Conservation (phyloP, 1,140 invertebrate genomes). For the Aphelinus atriplicis region DNA sequence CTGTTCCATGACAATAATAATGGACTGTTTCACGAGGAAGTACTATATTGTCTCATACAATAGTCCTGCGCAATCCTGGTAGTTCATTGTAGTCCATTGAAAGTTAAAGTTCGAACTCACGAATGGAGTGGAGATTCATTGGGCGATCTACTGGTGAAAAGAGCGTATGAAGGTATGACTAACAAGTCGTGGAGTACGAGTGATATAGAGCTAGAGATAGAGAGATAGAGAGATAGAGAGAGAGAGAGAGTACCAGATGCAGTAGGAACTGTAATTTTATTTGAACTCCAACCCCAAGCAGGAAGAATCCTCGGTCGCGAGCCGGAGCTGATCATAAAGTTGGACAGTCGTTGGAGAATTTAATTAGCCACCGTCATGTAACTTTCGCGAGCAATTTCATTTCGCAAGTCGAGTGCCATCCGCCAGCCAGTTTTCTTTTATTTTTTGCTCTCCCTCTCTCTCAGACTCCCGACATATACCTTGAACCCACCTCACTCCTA, state of each 20-base stretch:
- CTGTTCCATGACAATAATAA: too few relatives aligned
- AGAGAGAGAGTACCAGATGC: neutral
- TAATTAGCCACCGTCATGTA: slow-evolving; percentile 50
- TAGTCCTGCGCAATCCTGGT: too few relatives aligned
- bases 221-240: too few relatives aligned
- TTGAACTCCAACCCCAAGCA: neutral
- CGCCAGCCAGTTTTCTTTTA: slow-evolving; percentile 1
- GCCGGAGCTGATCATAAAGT: slow-evolving; percentile 49
- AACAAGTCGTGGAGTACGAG: neutral
- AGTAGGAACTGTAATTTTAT: slow-evolving; percentile 34
- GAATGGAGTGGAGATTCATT: too few relatives aligned
- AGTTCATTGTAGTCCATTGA: too few relatives aligned
- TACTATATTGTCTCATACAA: too few relatives aligned
- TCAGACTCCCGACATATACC: slow-evolving; percentile 9
- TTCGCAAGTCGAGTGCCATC: slow-evolving; percentile 43
- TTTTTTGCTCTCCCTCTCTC: slow-evolving; percentile 13
- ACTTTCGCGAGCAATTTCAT: slow-evolving; percentile 50
- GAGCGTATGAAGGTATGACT: slow-evolving; percentile 10
- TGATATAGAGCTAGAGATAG: too few relatives aligned
- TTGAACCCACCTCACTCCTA: neutral
- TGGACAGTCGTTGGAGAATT: slow-evolving; percentile 49
- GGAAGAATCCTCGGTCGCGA: slow-evolving; percentile 31
- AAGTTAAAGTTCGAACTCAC: too few relatives aligned
- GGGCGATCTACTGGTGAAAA: too few relatives aligned
- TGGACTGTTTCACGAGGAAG: too few relatives aligned